A percentile compares a stretch with the other conserved stretches of the same genome.
Conservation (phyloP, 92 coral and sea anemone species). For the Paramuricea clavata region DNA sequence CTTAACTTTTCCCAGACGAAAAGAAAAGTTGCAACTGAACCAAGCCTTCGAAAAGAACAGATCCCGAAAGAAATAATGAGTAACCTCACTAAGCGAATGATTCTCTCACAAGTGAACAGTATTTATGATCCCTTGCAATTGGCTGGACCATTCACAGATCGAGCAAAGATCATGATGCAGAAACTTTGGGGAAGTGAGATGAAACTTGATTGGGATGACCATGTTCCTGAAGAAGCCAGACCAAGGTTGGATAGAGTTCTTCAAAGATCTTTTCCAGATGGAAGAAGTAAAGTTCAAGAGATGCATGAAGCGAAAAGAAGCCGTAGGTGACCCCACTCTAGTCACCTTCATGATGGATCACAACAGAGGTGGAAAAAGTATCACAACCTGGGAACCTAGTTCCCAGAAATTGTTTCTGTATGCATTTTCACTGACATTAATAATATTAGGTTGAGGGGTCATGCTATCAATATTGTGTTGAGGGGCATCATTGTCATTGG, state of each 20-base stretch:
- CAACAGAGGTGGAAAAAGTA: too few relatives aligned
- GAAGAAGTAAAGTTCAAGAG: constrained; percentile 54
- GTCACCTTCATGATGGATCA: constrained; percentile 70
- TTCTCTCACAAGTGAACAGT: constrained; percentile 68
- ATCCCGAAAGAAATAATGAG: constrained; percentile 32
- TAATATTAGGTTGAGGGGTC: too few relatives aligned
- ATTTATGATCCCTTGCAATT: constrained; percentile 73
- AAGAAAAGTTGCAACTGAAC: constrained; percentile 28
- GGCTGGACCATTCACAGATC: constrained; percentile 65
- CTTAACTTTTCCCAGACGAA: constrained; percentile 58
- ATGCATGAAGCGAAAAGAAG: constrained; percentile 68
- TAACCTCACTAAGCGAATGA: constrained; percentile 63
- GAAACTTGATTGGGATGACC: constrained; percentile 72
- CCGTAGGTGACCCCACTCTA: constrained; percentile 59
- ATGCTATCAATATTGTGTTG: too few relatives aligned
- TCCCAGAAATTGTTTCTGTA: neutral
- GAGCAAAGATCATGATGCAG: constrained; percentile 71
- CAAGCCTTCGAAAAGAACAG: constrained; percentile 29
- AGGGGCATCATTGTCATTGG: too few relatives aligned
- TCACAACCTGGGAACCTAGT: too few relatives aligned
- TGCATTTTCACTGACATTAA: neutral
- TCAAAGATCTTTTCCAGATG: constrained; percentile 62
- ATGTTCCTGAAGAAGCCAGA: constrained; percentile 41
- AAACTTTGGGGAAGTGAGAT: constrained; percentile 50
- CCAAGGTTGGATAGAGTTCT: constrained; percentile 58